phyloP scores from a whole-genome alignment of 2,888 invertebrate genomes.

The Spicauda simplicius region DNA sequence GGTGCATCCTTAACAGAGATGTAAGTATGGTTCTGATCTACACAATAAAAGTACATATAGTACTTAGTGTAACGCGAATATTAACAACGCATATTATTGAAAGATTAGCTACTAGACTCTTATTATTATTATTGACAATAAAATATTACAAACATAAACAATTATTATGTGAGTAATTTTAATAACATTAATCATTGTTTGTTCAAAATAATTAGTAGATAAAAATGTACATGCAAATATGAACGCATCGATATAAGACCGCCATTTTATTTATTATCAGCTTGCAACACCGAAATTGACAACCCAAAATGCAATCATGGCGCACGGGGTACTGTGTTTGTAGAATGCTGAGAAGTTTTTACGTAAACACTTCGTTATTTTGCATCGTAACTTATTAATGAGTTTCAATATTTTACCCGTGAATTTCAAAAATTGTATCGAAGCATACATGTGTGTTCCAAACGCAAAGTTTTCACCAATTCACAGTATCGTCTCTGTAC shows the following conservation, averaged over 20 bases:
- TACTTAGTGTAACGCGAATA: no score
- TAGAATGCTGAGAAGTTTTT: constrained; percentile 85
- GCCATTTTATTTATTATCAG: constrained; percentile 72
- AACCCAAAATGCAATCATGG: constrained; percentile 86
- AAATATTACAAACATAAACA: no score
- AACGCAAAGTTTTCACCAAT: constrained; percentile 73
- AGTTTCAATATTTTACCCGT: constrained; percentile 77
- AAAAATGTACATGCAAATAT: constrained; percentile 28
- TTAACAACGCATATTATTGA: no score
- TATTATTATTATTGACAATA: no score
- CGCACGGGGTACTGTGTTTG: constrained; percentile 85
- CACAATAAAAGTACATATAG: no score
- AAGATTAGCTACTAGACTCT: no score
- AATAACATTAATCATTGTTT: no score
- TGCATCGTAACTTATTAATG: constrained; percentile 74
- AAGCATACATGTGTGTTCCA: constrained; percentile 82
- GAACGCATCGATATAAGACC: constrained; percentile 70
- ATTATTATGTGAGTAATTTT: no score
- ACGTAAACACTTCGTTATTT: constrained; percentile 84
- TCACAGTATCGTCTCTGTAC: constrained; percentile 81
- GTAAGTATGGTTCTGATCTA: no score
- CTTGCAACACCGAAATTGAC: constrained; percentile 80
- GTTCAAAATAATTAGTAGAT: not conserved
- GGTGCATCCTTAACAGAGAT: no score
- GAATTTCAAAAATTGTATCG: constrained; percentile 67